These are phyloP conservation scores for Sylvietta virens DNA, from an alignment of 2,113 vertebrate genomes.

Conservation along the genomic window DNA sequence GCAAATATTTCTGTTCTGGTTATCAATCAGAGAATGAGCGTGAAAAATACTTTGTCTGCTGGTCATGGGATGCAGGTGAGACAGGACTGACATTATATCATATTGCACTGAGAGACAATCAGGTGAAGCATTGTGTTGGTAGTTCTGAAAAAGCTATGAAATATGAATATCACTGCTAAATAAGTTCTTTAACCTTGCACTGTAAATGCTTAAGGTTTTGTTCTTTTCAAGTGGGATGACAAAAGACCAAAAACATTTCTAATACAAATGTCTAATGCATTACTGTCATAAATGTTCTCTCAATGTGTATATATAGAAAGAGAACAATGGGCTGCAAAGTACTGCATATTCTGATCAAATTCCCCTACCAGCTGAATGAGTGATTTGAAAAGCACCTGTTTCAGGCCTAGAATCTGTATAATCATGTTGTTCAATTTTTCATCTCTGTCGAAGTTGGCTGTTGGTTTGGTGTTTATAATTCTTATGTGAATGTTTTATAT, in stretches of 20 bases:
- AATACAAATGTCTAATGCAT: conserved; percentile 15
- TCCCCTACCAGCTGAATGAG: conserved; percentile 28
- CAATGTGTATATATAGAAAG: conserved; percentile 29
- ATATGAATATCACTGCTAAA: not conserved
- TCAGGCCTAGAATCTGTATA: not conserved
- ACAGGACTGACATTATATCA: not conserved
- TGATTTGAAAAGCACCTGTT: not conserved
- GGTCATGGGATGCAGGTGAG: not conserved
- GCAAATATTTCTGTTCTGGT: not conserved
- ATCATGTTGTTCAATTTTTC: not conserved
- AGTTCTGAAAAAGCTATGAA: not conserved
- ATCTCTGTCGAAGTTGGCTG: not conserved
- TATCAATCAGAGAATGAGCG: not conserved
- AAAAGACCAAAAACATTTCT: conserved; percentile 47
- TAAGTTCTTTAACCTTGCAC: conserved; percentile 24
- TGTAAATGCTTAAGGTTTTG: not conserved
- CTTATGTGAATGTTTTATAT: not conserved
- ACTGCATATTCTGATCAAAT: conserved; percentile 16
- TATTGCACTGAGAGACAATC: not conserved
- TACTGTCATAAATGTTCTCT: conserved; percentile 47
- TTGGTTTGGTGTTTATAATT: not conserved
- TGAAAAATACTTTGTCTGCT: not conserved
- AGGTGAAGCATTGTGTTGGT: not conserved
- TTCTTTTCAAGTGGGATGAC: conserved; percentile 24
- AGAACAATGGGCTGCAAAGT: conserved; percentile 41